These are phyloP conservation scores for Temnothorax unifasciatus DNA, from an alignment of 2,888 invertebrate genomes.

Conservation along the genomic window DNA sequence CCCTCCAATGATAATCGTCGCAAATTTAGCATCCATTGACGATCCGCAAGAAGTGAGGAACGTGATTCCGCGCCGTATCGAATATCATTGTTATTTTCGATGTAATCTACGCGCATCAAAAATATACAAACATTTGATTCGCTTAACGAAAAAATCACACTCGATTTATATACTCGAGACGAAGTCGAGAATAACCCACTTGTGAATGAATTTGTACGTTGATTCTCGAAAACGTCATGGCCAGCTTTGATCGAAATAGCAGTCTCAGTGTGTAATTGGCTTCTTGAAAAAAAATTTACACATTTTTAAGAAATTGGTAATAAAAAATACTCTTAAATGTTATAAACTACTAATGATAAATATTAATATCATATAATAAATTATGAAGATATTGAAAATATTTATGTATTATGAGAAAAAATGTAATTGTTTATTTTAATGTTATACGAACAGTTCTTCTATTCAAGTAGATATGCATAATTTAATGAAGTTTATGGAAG, in stretches of 20 bases:
- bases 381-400: not conserved
- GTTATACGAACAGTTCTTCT: no score
- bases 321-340: not conserved
- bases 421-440: not conserved
- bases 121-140: slow-evolving; percentile 28
- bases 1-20: slow-evolving; percentile 56
- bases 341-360: not conserved
- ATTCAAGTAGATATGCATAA: not conserved
- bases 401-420: not conserved
- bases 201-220: slow-evolving; percentile 6
- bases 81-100: slow-evolving; percentile 6
- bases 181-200: not conserved
- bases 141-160: not conserved
- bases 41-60: slow-evolving; percentile 28
- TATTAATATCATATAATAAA: not conserved
- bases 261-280: not conserved
- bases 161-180: slow-evolving; percentile 12
- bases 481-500: not conserved
- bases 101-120: not conserved
- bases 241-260: not conserved
- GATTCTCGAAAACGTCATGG: slow-evolving; percentile 26
- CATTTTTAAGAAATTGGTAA: not conserved
- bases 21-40: slow-evolving; percentile 66
- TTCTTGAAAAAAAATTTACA: not conserved
- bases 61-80: not conserved